These are phyloP conservation scores for Gastrophysa polygoni DNA, from an alignment of 2,888 invertebrate genomes.

Conservation along the genomic window DNA sequence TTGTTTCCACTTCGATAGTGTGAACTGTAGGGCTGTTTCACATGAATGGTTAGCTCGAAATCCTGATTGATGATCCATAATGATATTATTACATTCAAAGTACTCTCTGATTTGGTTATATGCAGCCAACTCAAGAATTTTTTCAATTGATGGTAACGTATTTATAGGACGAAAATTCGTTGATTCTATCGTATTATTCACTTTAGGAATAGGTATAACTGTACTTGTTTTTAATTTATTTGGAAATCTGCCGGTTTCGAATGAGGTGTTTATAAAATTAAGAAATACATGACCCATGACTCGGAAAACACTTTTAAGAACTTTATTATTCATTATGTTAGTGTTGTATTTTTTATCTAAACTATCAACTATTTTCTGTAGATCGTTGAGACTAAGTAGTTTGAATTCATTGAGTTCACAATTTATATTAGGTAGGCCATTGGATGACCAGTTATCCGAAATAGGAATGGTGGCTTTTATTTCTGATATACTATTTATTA, in stretches of 20 bases:
- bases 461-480: not conserved
- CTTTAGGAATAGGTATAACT: slow-evolving; percentile 1
- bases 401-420: too few relatives aligned
- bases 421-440: too few relatives aligned
- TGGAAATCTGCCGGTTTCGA: not conserved
- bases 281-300: not conserved
- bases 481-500: not conserved
- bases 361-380: not conserved
- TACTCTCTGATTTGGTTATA: not conserved
- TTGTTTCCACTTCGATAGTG: too few relatives aligned
- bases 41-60: not conserved
- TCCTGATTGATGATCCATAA: not conserved
- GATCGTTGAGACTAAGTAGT: too few relatives aligned
- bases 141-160: not conserved
- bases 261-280: not conserved
- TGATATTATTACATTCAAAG: not conserved
- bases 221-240: slow-evolving; percentile 4
- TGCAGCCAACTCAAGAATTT: not conserved
- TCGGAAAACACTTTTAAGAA: not conserved
- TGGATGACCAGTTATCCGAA: too few relatives aligned
- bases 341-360: not conserved
- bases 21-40: not conserved
- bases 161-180: not conserved
- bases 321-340: not conserved
- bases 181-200: not conserved